phyloP scores from a whole-genome alignment of 53 echinoderm and acorn worm species.

The Echinometra lucunter region DNA sequence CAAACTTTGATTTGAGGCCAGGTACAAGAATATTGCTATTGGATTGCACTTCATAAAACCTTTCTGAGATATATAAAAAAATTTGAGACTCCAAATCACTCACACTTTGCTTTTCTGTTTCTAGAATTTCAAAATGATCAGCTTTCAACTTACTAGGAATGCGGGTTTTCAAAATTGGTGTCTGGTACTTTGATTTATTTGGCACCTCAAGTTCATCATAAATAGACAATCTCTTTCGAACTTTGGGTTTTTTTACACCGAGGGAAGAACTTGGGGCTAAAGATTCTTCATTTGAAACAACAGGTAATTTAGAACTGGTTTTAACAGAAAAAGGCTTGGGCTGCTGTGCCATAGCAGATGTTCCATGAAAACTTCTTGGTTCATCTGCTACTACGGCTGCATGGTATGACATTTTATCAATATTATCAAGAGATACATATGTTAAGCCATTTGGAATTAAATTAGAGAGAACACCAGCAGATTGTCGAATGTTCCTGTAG shows the following conservation, averaged over 20 bases:
- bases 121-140: background rate
- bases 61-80: background rate
- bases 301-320: background rate
- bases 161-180: background rate
- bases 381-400: conserved; percentile 38
- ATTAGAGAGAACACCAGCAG: background rate
- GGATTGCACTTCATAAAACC: background rate
- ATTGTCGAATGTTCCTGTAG: background rate
- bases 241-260: background rate
- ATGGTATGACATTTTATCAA: conserved; percentile 45
- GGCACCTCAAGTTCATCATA: background rate
- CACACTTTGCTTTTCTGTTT: background rate
- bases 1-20: background rate
- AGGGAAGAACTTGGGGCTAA: background rate
- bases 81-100: background rate
- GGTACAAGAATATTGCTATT: background rate
- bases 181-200: conserved; percentile 1
- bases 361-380: conserved; percentile 66
- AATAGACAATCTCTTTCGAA: background rate
- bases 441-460: background rate
- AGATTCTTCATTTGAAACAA: background rate
- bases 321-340: conserved; percentile 40
- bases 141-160: background rate
- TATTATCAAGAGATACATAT: conserved; percentile 48
- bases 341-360: conserved; percentile 67